phyloP scores from a whole-genome alignment of 2,888 invertebrate species.

The Epistrophella euchroma region DNA sequence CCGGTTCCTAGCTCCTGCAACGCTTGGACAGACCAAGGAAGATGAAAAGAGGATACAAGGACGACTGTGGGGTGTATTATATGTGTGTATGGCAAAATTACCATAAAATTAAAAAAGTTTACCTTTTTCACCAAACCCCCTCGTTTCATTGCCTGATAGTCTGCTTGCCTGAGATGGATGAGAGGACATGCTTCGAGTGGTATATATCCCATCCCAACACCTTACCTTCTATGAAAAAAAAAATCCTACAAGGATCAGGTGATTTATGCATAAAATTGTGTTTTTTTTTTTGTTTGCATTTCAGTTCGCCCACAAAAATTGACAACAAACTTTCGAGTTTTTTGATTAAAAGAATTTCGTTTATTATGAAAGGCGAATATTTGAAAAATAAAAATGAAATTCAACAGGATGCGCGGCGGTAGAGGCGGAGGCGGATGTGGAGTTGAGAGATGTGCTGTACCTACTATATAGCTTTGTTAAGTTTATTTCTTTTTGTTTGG shows the following conservation, averaged over 20 bases:
- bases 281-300: slow-evolving; percentile 2
- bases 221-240: neutral
- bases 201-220: slow-evolving; percentile 45
- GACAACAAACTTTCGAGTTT: slow-evolving; percentile 69
- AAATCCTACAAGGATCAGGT: neutral
- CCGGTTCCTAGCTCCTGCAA: neutral
- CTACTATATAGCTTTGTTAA: neutral
- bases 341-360: slow-evolving; percentile 71
- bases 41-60: neutral
- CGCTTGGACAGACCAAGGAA: slow-evolving; percentile 14
- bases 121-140: slow-evolving; percentile 8
- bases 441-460: neutral
- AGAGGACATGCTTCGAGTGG: slow-evolving; percentile 23
- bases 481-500: slow-evolving; percentile 1
- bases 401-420: neutral
- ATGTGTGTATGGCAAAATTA: slow-evolving; percentile 66
- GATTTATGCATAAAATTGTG: slow-evolving; percentile 34
- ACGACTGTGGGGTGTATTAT: slow-evolving; percentile 2
- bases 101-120: slow-evolving; percentile 76
- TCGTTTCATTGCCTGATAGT: neutral
- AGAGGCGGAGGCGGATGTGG: neutral
- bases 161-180: slow-evolving; percentile 10
- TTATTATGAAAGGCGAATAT: slow-evolving; percentile 67
- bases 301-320: slow-evolving; percentile 51
- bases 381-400: slow-evolving; percentile 34